Evolutionary conservation across 2,888 invertebrate genomes (phyloP).

Genomic region (Mimumesa dahlbomi): DNA sequence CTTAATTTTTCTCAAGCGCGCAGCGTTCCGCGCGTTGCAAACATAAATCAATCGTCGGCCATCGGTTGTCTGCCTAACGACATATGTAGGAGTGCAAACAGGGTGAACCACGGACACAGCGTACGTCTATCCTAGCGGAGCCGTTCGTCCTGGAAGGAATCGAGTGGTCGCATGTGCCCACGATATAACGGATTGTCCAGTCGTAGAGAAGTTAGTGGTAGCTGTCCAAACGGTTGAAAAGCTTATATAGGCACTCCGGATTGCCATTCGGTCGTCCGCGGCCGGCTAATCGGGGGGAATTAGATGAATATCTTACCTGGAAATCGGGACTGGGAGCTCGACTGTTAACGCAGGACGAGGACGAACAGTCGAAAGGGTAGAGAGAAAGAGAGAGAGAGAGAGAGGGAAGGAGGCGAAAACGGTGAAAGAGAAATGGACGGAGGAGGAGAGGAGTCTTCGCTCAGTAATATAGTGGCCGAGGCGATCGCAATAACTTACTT

Average conservation of each 20-base stretch:
- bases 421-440: slow-evolving; percentile 61
- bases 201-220: slow-evolving; percentile 64
- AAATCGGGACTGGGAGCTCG: slow-evolving; percentile 66
- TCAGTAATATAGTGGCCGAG: slow-evolving; percentile 75
- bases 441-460: slow-evolving; percentile 68
- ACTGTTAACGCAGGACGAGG: slow-evolving; percentile 36
- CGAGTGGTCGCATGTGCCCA: slow-evolving; percentile 20
- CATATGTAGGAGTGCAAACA: too few species aligned
- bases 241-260: slow-evolving; percentile 62
- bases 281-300: slow-evolving; percentile 68
- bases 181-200: slow-evolving; percentile 60
- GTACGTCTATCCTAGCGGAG: slow-evolving; percentile 39
- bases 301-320: slow-evolving; percentile 76
- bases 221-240: slow-evolving; percentile 65
- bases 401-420: slow-evolving; percentile 50
- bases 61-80: too few species aligned
- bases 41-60: too few species aligned
- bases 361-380: too few species aligned
- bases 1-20: too few species aligned
- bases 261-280: slow-evolving; percentile 69
- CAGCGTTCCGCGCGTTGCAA: too few species aligned
- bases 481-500: slow-evolving; percentile 78
- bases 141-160: slow-evolving; percentile 25
- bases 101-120: too few species aligned
- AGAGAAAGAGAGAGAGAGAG: slow-evolving; percentile 31